These are phyloP conservation scores for Gymnoscelis rufifasciata DNA, from an alignment of 2,888 invertebrate species.

Conservation along the genomic window DNA sequence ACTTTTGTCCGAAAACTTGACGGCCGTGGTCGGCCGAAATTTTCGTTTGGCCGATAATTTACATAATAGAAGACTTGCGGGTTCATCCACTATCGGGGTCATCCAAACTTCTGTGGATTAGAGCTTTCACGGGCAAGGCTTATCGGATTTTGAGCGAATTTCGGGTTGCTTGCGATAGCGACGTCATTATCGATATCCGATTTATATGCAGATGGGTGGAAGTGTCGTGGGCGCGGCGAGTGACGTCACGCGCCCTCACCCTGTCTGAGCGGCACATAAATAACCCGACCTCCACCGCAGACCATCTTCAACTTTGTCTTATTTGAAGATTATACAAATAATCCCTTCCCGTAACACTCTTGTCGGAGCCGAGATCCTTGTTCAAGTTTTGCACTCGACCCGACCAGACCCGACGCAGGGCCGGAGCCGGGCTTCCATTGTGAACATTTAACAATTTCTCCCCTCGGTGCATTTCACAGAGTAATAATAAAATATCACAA, in stretches of 20 bases:
- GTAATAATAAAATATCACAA: constrained; percentile 76
- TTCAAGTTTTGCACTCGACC: constrained; percentile 72
- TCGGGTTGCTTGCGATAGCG: constrained; percentile 71
- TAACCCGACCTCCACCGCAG: constrained; percentile 42
- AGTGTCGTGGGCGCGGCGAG: constrained; percentile 44
- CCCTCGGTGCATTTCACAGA: constrained; percentile 69
- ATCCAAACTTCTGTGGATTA: constrained; percentile 75
- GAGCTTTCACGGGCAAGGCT: constrained; percentile 70
- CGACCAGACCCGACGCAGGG: constrained; percentile 36
- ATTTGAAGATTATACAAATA: constrained; percentile 61
- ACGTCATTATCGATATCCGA: constrained; percentile 78
- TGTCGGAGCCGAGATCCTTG: constrained; percentile 59
- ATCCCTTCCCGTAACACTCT: constrained; percentile 57
- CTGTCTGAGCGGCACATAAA: constrained; percentile 41
- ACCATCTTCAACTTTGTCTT: constrained; percentile 52
- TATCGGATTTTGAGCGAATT: constrained; percentile 77
- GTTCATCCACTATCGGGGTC: constrained; percentile 75
- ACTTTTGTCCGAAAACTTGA: constrained; percentile 67
- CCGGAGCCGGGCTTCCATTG: constrained; percentile 69
- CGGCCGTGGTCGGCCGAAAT: constrained; percentile 64
- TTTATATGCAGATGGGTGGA: constrained; percentile 79
- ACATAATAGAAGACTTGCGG: constrained; percentile 75
- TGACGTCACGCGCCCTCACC: constrained; percentile 47
- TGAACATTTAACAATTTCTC: constrained; percentile 73
- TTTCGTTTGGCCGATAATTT: constrained; percentile 75